Percentiles rank a stretch among this genome's conserved stretches.
Conservation (phyloP, 2,888 invertebrate species). For the Dryococelus australis region DNA sequence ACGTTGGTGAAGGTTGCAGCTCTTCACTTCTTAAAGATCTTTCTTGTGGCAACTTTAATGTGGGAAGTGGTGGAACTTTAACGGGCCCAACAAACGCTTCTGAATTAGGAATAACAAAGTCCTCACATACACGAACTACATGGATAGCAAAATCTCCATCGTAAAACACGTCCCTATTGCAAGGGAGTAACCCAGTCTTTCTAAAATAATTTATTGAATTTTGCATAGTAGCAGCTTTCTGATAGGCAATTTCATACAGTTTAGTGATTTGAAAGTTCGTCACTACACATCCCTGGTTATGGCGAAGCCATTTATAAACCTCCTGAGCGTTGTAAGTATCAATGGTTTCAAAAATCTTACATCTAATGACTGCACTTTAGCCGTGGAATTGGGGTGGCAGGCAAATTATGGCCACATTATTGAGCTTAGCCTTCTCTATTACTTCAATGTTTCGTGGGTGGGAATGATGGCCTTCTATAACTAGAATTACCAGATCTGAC, state of each 20-base stretch:
- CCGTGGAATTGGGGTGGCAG: no score
- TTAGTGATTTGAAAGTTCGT: not conserved
- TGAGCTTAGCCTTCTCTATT: no score
- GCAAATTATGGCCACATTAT: no score
- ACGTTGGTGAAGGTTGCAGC: no score
- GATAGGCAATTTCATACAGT: not conserved
- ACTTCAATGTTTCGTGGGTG: no score
- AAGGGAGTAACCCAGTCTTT: not conserved
- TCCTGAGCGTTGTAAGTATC: not conserved
- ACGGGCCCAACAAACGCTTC: not conserved
- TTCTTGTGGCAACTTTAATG: not conserved
- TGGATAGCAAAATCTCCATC: not conserved
- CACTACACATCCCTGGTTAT: not conserved
- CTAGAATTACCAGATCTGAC: no score
- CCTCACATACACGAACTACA: not conserved
- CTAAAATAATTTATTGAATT: not conserved
- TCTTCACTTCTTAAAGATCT: not conserved
- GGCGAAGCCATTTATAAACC: not conserved
- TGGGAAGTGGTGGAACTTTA: not conserved
- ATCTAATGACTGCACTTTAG: not conserved
- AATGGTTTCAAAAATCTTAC: not conserved
- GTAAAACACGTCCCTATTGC: no score
- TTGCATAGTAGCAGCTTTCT: slow-evolving; percentile 24
- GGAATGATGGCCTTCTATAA: no score
- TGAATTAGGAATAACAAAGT: not conserved